Base-by-base conservation (phyloP, 2,888 invertebrate genomes). In the Hyposoter dolosus region DNA sequence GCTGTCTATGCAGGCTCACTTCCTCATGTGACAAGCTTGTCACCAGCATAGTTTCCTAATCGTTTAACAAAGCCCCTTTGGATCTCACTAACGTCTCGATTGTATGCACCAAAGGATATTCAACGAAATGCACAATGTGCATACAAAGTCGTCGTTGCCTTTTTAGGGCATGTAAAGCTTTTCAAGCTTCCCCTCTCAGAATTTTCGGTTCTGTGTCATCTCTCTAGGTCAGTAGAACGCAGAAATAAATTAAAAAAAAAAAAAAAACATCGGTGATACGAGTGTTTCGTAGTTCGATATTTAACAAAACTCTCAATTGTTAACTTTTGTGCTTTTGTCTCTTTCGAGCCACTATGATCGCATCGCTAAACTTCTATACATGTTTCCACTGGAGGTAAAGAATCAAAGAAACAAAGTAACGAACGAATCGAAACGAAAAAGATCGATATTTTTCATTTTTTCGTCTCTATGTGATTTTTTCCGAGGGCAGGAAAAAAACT, bases 41-140 rank as follows among this genome's bases (percentile, higher is more conserved):
- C 83, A 85, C 83, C 72, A 76, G 79, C 85, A 85, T 60, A 56
- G 76, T 83, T 85, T 83, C 80, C 85, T 85, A 80, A 85, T 85
- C 85, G 83, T 83, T 72, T 80, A 85, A 85, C 83, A 85, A 85
- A 85, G 83, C 80, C 72, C 60, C 60, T 77, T 81, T 60, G 56
- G 50, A 60, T 72, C 77, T 77, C 60, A 65, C 76, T 72, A 81
- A 66, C 53, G 65, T 74, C 74, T 63, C n/a, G 63, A 72, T 71
- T 72, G 32, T 47, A 17, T 40, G 60, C n/a, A 63, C 71, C 35
- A 69, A 35, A 35, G 63, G 45, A 63, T 78, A 74, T 80, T 80
- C 75, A 63, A 65, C 84, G 32, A 75, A 47, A 84, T 68, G 63
- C 71, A 43, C 65, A 72, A 83, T 71, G 40, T 50, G 75, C 53